Conservation (phyloP, 2,797 vertebrate genomes). For the Furcifer pardalis region DNA sequence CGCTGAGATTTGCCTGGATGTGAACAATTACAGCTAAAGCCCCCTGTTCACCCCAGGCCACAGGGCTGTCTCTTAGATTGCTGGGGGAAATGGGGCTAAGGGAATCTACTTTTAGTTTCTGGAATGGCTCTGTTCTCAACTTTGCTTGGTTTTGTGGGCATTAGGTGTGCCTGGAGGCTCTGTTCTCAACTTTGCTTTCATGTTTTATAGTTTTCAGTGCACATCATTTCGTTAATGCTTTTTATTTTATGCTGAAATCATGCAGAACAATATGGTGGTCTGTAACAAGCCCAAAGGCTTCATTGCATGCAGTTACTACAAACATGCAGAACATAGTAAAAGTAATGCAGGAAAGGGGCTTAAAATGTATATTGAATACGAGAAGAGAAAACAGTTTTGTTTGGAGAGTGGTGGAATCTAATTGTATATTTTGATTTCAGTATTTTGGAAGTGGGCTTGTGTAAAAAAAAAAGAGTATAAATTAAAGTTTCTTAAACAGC, state of each 20-base stretch:
- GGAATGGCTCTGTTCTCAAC: too few relatives aligned
- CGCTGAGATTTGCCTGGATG: too few relatives aligned
- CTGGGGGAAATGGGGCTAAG: too few relatives aligned
- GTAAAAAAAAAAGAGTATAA: background rate
- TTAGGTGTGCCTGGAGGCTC: too few relatives aligned
- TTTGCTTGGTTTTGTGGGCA: too few relatives aligned
- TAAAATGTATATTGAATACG: background rate
- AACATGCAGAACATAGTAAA: background rate
- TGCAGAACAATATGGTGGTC: background rate
- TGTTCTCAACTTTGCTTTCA: too few relatives aligned
- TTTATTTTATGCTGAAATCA: background rate
- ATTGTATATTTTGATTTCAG: conserved; percentile 13
- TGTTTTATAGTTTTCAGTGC: too few relatives aligned
- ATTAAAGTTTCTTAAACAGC: background rate
- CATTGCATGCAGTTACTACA: background rate
- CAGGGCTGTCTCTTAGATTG: too few relatives aligned
- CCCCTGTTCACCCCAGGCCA: too few relatives aligned
- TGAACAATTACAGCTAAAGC: too few relatives aligned
- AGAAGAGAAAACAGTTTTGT: background rate
- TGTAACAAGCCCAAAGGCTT: background rate
- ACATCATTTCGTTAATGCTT: too few relatives aligned
- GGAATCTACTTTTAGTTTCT: too few relatives aligned
- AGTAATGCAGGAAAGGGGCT: background rate
- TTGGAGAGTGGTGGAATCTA: background rate
- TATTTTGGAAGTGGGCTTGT: background rate